Base-by-base conservation (phyloP, 2,797 vertebrate species). In the Myoxocephalus aenaeus region DNA sequence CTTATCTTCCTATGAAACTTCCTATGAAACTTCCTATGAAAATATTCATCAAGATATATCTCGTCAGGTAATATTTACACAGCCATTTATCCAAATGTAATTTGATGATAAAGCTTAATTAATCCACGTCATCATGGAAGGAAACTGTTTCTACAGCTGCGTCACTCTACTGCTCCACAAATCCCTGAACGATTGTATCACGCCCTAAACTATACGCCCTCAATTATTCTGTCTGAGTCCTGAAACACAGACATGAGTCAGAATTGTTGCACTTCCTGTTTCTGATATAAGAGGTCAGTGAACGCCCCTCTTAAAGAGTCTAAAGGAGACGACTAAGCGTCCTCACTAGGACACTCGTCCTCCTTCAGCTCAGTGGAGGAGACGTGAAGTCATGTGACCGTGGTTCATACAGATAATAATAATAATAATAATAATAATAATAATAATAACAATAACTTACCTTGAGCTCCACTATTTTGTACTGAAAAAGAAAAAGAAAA, bases 381-480 rank as follows among this genome's bases (percentile, higher is more conserved):
- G 44, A 48, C 34, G 34, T 34, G 34, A 34, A 7, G 34, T 34
- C 34, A 7, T 34, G 34, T 34, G 34, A 34, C 34, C 34, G 32
- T 34, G 34, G 34, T 32, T 32, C 29, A 32, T 3, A 32, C 29
- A 32, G 29, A 38, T 40, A 40, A 40, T 40, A 40, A 40, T 9
- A 40, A 40, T 13, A 40, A 40, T 34, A 34, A 34, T 34, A 34
- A 34, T 34, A 34, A 34, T 40, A 40, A 40, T 9, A 40, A 40
- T 13, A 40, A 40, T 34, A 34, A 34, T 34, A 34, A 34, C 7
- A 34, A 34, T 32, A 34, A 42, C 40, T 42, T 91, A 94, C 94
- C 93, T 80, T 75, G 7, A 95, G 76, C 56, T 90, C 93, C 65
- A 95, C 89, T 34, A 88, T 57, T 65, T 63, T 75, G 76, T 92